These are phyloP conservation scores for Oscheius sp. DNA, from an alignment of 2,888 invertebrate genomes.

Conservation along the genomic window DNA sequence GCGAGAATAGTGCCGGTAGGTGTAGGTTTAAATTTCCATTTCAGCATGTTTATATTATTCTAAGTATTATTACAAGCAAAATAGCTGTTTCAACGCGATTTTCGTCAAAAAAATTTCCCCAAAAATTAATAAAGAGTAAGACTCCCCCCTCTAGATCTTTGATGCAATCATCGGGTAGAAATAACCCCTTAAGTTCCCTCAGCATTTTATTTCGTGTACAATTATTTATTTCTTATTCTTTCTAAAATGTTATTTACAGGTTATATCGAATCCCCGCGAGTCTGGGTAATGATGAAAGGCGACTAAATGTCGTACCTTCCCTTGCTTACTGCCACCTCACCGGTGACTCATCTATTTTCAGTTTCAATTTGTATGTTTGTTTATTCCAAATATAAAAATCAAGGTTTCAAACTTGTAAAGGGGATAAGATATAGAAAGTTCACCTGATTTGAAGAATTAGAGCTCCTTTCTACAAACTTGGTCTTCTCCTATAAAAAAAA, in stretches of 20 bases:
- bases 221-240: not conserved
- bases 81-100: not conserved
- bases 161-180: slow-evolving; percentile 6
- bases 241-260: slow-evolving; percentile 53
- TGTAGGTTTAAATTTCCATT: not conserved
- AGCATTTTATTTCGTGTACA: not conserved
- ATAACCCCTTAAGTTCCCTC: slow-evolving; percentile 2
- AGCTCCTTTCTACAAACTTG: too few relatives aligned
- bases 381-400: not conserved
- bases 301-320: slow-evolving; percentile 49
- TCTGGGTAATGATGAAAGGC: slow-evolving; percentile 70
- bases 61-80: not conserved
- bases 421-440: too few relatives aligned
- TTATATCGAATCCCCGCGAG: slow-evolving; percentile 68
- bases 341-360: not conserved
- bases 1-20: slow-evolving; percentile 64
- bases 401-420: not conserved
- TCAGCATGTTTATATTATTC: not conserved
- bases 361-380: not conserved
- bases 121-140: slow-evolving; percentile 22
- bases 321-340: not conserved
- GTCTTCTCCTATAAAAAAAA: too few relatives aligned
- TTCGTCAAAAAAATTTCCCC: not conserved
- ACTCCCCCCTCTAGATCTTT: not conserved
- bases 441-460: too few relatives aligned